Conservation (phyloP, 2,888 invertebrate genomes). For the Stenodema calcarata region DNA sequence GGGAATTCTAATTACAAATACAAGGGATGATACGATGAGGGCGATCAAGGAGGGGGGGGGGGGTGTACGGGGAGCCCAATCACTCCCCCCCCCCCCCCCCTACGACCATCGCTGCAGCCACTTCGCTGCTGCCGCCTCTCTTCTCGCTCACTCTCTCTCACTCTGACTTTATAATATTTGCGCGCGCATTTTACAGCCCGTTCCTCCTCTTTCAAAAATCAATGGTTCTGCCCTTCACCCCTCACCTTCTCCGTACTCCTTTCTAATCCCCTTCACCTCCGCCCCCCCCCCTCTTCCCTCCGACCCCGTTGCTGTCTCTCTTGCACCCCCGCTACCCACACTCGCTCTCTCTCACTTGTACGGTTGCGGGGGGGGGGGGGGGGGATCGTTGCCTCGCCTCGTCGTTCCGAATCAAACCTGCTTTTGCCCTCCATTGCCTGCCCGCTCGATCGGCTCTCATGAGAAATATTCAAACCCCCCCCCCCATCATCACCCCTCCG, state of each 20-base stretch:
- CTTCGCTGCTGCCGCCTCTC: constrained; percentile 19
- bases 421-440: neutral
- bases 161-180: constrained; percentile 55
- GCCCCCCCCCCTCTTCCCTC: neutral
- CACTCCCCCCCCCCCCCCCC: constrained; percentile 18
- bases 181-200: constrained; percentile 56
- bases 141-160: neutral
- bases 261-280: neutral
- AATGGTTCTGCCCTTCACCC: constrained; percentile 22
- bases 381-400: neutral
- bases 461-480: neutral
- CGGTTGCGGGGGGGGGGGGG: neutral
- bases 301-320: neutral
- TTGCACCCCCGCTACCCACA: neutral
- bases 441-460: constrained; percentile 21
- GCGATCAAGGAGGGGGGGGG: neutral
- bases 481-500: neutral
- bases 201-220: constrained; percentile 43
- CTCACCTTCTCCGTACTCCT: neutral
- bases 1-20: constrained; percentile 21
- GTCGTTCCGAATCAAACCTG: constrained; percentile 21
- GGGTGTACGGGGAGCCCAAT: constrained; percentile 20
- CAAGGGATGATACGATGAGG: constrained; percentile 13
- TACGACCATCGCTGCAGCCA: too few relatives aligned
- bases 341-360: neutral